Evolutionary conservation across 2,888 invertebrate species (phyloP).

Genomic region (Linnaemya tessellans): DNA sequence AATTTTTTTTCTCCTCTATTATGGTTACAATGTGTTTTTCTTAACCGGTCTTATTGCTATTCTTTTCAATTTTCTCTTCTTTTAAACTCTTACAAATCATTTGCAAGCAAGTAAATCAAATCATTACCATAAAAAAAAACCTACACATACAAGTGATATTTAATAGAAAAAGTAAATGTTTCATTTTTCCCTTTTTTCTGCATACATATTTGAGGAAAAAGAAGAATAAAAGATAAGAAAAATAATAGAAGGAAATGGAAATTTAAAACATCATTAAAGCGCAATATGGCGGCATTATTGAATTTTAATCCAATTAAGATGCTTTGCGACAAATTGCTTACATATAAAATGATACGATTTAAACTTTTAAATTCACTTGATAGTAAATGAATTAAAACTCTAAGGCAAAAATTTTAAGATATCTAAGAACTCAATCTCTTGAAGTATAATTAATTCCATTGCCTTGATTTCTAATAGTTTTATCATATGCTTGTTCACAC

Average conservation of each 20-base stretch:
- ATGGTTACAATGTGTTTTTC: conserved; percentile 9
- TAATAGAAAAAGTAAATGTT: conserved; percentile 46
- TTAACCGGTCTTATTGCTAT: not conserved
- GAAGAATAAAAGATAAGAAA: too few relatives aligned
- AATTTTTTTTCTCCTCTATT: conserved; percentile 48
- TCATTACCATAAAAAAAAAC: conserved; percentile 35
- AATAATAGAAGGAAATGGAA: not conserved
- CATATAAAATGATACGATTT: not conserved
- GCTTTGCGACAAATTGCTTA: not conserved
- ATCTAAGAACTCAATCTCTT: too few relatives aligned
- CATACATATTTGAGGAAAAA: not conserved
- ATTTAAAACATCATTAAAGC: not conserved
- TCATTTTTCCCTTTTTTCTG: not conserved
- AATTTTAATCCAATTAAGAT: not conserved
- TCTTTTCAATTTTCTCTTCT: conserved; percentile 18
- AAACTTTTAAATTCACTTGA: not conserved
- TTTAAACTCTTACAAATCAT: conserved; percentile 44
- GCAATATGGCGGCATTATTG: not conserved
- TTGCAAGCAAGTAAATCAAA: conserved; percentile 66
- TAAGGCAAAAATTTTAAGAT: too few relatives aligned
- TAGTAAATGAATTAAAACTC: too few relatives aligned
- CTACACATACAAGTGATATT: conserved; percentile 23
- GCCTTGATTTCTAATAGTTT: too few relatives aligned
- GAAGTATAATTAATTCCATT: too few relatives aligned
- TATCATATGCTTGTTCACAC: too few relatives aligned